Evolutionary conservation across 2,888 invertebrate species (phyloP).

Genomic region (Acleris laterana): DNA sequence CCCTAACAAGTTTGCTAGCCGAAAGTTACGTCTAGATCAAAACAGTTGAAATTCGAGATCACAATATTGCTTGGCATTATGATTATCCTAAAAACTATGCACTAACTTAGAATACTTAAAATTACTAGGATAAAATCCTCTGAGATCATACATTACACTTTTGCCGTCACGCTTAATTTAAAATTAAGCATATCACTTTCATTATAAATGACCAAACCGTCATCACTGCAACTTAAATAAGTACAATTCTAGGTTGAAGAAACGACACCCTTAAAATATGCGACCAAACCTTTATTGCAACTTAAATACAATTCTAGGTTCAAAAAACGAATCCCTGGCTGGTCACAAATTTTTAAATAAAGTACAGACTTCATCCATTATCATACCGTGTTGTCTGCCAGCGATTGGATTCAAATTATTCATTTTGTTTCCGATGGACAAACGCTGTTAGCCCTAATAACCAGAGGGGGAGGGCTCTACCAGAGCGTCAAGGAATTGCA

Average conservation of each 20-base stretch:
- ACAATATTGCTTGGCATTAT: constrained; percentile 83
- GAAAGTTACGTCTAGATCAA: constrained; percentile 26
- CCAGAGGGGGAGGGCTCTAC: constrained; percentile 12
- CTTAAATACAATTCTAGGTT: neutral
- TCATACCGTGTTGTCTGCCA: constrained; percentile 34
- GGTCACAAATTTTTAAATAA: constrained; percentile 23
- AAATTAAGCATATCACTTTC: constrained; percentile 15
- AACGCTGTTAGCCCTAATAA: constrained; percentile 37
- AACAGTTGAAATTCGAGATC: constrained; percentile 59
- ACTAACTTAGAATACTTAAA: constrained; percentile 43
- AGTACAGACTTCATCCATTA: constrained; percentile 34
- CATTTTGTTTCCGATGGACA: constrained; percentile 37
- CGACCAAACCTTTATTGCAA: constrained; percentile 14
- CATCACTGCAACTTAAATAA: neutral
- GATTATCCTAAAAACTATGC: constrained; percentile 48
- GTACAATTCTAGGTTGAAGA: neutral
- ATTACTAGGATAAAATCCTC: constrained; percentile 37
- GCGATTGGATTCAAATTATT: constrained; percentile 34
- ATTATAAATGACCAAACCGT: constrained; percentile 16
- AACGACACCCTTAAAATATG: constrained; percentile 3
- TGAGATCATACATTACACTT: constrained; percentile 50
- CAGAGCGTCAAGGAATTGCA: constrained; percentile 19
- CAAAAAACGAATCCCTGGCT: constrained; percentile 7
- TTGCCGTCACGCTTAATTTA: constrained; percentile 14
- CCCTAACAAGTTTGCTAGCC: constrained; percentile 32